These are phyloP conservation scores for Melanotaenia boesemani DNA, from an alignment of 2,797 vertebrate species.

Conservation along the genomic window DNA sequence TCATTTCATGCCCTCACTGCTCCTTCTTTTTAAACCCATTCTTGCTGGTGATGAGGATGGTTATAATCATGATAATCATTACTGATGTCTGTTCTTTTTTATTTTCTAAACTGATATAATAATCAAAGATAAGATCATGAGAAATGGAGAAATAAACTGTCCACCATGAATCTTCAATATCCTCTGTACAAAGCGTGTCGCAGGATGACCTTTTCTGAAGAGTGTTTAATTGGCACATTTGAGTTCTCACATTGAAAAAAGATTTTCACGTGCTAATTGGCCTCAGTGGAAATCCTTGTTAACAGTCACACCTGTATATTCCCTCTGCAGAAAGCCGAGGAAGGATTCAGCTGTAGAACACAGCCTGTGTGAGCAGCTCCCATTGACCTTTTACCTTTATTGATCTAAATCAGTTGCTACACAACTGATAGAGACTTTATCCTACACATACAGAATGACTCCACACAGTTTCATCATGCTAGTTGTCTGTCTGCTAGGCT, in stretches of 20 bases:
- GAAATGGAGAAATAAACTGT: not conserved
- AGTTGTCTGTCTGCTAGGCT: not conserved
- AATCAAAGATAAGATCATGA: not conserved
- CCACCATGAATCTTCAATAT: not conserved
- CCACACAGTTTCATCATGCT: not conserved
- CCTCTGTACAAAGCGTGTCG: not conserved
- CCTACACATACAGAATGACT: not conserved
- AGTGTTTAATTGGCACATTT: constrained; percentile 8
- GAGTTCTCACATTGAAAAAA: constrained; percentile 23
- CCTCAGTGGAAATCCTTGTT: constrained; percentile 16
- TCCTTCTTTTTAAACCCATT: not conserved
- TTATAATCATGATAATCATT: not conserved
- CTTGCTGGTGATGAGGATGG: not conserved
- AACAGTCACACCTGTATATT: constrained; percentile 7
- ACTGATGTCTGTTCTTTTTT: not conserved
- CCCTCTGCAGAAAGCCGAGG: constrained; percentile 20
- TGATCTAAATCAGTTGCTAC: not conserved
- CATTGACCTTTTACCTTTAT: constrained; percentile 20
- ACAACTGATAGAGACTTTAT: not conserved
- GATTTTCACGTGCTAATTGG: constrained; percentile 41
- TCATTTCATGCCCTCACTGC: not conserved
- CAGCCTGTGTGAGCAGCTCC: not conserved
- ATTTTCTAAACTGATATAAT: not conserved
- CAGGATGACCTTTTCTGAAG: constrained; percentile 16
- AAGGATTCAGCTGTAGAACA: constrained; percentile 3